Evolutionary conservation across 2,797 vertebrate genomes (phyloP), one percentile per base, ranked within the genome.

Genomic region (Sarcophilus harrisii): DNA sequence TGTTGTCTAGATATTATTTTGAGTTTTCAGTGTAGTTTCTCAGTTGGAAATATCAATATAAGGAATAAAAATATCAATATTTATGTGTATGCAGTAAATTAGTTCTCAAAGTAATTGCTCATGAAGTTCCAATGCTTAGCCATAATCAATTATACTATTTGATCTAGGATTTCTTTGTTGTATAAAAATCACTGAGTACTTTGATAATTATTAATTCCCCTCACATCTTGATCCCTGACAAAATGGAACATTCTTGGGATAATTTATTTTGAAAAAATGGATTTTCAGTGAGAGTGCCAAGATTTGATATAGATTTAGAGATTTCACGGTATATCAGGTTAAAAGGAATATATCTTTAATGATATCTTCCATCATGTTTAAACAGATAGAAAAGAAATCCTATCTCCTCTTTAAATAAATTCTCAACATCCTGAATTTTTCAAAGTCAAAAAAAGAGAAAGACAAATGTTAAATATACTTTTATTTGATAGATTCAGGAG

Each of bases 101-200:
- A 97, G 94, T 95, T 90, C 30, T 57, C 95, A 94, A 93, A 92
- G 96, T 97, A 81, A 96, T 96, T 93, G 90, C 30, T 62, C 30
- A 97, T 92, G 95, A 30, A 73, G 27, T 92, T 95, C 29, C 94
- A 91, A 59, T 73, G 54, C 60, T 62, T 62, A 32, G 60, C 60
- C 60, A 62, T 95, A 96, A 96, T 98, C 97, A 93, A 97, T 98
- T 96, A 96, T 96, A 89, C 11, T 94, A 97, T 95, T 95, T 92
- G 96, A 94, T 93, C 91, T 0, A 9, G 60, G 32, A 90, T 59
- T 90, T 94, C 89, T 97, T 95, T 57, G 91, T 95, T 55, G 93
- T 59, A 95, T 32, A 2, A 14, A 32, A 2, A 57, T 92, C 81
- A 28, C 0, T 73, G 58, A 94, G 60, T 58, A 0, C 92, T 95